Percentiles rank a stretch among this genome's conserved stretches.
Evolutionary conservation across 2,888 invertebrate species (phyloP).

Genomic region (Entomobrya proxima): DNA sequence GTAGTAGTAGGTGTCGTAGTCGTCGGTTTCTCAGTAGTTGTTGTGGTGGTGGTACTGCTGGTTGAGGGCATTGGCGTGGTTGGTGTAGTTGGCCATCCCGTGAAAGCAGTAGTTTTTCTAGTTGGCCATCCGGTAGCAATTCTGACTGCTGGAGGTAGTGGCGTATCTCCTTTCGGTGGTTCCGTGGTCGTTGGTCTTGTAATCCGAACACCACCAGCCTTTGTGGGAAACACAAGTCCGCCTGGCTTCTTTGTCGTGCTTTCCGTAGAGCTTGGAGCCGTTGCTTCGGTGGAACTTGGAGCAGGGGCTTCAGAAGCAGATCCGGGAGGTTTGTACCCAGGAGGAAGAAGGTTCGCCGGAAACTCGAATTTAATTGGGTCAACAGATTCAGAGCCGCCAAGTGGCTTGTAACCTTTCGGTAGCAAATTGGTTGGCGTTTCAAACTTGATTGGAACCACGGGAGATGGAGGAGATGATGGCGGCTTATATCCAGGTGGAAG

Average conservation of each 20-base stretch:
- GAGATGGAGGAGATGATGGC: conserved; percentile 9
- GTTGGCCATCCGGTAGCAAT: conserved; percentile 91
- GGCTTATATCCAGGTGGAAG: conserved; percentile 82
- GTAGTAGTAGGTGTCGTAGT: conserved; percentile 82
- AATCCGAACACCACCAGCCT: conserved; percentile 83
- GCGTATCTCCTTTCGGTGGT: conserved; percentile 78
- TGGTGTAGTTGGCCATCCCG: conserved; percentile 90
- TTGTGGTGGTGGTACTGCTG: conserved; percentile 80
- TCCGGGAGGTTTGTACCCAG: conserved; percentile 79
- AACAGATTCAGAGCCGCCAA: conserved; percentile 43
- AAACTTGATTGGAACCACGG: conserved; percentile 63
- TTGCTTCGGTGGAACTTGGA: conserved; percentile 54
- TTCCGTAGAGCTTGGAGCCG: conserved; percentile 65
- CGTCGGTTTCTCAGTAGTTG: conserved; percentile 78
- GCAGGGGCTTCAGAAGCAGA: conserved; percentile 24
- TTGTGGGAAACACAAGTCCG: conserved; percentile 86
- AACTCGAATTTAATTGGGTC: conserved; percentile 70
- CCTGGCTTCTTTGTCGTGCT: conserved; percentile 76
- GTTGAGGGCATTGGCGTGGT: conserved; percentile 83
- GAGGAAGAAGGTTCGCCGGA: conserved; percentile 83
- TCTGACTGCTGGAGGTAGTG: conserved; percentile 81
- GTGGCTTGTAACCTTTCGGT: conserved; percentile 65
- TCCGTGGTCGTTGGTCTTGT: conserved; percentile 82
- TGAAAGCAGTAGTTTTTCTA: conserved; percentile 92
- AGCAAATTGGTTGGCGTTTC: conserved; percentile 62